Conservation (phyloP, 2,888 invertebrate genomes). For the Drosophila kanekoi region DNA sequence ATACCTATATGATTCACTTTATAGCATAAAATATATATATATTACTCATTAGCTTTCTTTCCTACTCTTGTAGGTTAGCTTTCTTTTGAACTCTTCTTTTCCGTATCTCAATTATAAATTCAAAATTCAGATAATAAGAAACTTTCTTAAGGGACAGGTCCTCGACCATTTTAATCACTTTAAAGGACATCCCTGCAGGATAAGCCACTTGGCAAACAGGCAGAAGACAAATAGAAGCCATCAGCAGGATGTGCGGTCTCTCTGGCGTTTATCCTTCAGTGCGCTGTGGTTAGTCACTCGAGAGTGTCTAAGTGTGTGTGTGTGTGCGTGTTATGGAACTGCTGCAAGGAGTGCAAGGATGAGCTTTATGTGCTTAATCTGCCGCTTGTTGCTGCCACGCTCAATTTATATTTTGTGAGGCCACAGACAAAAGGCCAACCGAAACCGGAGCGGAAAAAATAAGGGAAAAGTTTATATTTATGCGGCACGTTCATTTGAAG, state of each 20-base stretch:
- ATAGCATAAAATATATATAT: not conserved
- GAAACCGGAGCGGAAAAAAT: conserved; percentile 31
- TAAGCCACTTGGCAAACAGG: conserved; percentile 7
- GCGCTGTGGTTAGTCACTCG: conserved; percentile 33
- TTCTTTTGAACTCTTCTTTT: not conserved
- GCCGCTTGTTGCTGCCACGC: conserved; percentile 56
- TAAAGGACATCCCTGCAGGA: conserved; percentile 2
- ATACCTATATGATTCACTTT: too few relatives aligned
- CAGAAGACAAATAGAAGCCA: conserved; percentile 39
- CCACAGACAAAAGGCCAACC: conserved; percentile 20
- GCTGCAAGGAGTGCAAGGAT: conserved; percentile 15
- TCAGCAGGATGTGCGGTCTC: conserved; percentile 34
- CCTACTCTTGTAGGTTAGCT: not conserved
- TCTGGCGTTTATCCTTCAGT: conserved; percentile 44
- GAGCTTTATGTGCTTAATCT: conserved; percentile 52
- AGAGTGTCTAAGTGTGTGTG: not conserved
- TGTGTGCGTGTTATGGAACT: not conserved
- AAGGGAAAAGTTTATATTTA: conserved; percentile 58
- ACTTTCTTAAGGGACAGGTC: not conserved
- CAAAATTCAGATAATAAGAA: not conserved
- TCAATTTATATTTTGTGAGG: conserved; percentile 50
- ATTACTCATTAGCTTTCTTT: not conserved
- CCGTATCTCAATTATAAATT: not conserved
- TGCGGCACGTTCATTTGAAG: conserved; percentile 50
- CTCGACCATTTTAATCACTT: conserved; percentile 40